Percentiles rank a stretch among this genome's conserved stretches.
Evolutionary conservation across 2,888 invertebrate genomes (phyloP).

Genomic region (Drosophila picticornis): DNA sequence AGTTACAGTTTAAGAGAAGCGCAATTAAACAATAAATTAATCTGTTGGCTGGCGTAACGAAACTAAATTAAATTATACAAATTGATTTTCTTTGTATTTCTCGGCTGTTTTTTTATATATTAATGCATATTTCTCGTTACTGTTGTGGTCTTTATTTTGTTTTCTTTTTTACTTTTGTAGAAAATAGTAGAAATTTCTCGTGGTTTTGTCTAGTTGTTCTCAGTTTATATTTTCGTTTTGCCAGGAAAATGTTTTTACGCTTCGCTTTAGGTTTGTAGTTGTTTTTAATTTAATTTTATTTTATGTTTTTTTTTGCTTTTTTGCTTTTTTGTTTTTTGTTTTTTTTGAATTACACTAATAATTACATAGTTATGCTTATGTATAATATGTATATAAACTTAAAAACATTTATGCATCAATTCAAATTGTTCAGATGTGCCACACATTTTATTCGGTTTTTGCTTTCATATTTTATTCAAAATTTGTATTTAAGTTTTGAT

Average conservation of each 20-base stretch:
- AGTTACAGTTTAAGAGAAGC: conserved; percentile 43
- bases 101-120: conserved; percentile 14
- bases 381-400: conserved; percentile 70
- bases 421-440: conserved; percentile 68
- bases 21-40: conserved; percentile 34
- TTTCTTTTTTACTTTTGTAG: conserved; percentile 29
- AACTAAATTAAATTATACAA: conserved; percentile 42
- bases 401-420: conserved; percentile 78
- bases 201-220: conserved; percentile 48
- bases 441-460: conserved; percentile 60
- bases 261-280: conserved; percentile 41
- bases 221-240: conserved; percentile 30
- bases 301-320: conserved; percentile 25
- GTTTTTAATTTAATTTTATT: not conserved
- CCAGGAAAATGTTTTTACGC: conserved; percentile 58
- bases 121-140: conserved; percentile 36
- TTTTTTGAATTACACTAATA: conserved; percentile 83
- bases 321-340: conserved; percentile 37
- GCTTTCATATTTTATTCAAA: conserved; percentile 9
- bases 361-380: conserved; percentile 82
- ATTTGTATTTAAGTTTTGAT: conserved; percentile 26
- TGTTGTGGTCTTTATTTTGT: conserved; percentile 2
- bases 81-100: conserved; percentile 28
- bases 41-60: conserved; percentile 37
- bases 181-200: conserved; percentile 60